A percentile compares a stretch with the other conserved stretches of the same genome.
Evolutionary conservation across 2,113 vertebrate species (phyloP).

Genomic region (Stomatorhinus ivindoensis): DNA sequence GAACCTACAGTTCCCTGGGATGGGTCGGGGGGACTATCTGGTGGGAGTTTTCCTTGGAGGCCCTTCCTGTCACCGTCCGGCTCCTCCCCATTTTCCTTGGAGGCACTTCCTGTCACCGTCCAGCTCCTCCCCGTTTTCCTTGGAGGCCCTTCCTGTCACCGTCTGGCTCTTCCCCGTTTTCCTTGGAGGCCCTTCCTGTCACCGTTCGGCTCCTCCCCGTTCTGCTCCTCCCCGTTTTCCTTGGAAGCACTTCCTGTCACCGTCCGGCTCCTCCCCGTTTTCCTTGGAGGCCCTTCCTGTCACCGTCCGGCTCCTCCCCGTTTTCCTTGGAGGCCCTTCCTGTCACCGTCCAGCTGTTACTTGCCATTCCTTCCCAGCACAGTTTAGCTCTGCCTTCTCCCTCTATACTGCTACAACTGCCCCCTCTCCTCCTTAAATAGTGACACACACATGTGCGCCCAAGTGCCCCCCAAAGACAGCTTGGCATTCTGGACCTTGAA

Average conservation of each 20-base stretch:
- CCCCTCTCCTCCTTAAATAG: constrained; percentile 22
- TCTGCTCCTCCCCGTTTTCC: neutral
- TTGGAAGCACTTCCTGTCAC: neutral
- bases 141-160: neutral
- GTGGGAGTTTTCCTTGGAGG: neutral
- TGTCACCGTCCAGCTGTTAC: neutral
- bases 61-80: neutral
- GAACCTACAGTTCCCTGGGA: neutral
- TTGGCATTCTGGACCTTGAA: neutral
- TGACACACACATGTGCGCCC: neutral
- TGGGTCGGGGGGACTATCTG: neutral
- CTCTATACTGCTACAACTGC: neutral
- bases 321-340: neutral
- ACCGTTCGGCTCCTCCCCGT: neutral
- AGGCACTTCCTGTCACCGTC: neutral
- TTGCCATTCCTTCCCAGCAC: neutral
- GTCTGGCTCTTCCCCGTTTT: too few relatives aligned
- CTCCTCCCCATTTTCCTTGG: neutral
- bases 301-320: neutral
- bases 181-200: too few relatives aligned
- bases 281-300: neutral
- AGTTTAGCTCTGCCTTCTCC: neutral
- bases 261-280: neutral
- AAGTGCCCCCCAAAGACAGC: neutral
- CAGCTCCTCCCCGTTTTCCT: neutral